Evolutionary conservation across 2,797 vertebrate genomes (phyloP).

Genomic region (Hemibagrus guttatus): DNA sequence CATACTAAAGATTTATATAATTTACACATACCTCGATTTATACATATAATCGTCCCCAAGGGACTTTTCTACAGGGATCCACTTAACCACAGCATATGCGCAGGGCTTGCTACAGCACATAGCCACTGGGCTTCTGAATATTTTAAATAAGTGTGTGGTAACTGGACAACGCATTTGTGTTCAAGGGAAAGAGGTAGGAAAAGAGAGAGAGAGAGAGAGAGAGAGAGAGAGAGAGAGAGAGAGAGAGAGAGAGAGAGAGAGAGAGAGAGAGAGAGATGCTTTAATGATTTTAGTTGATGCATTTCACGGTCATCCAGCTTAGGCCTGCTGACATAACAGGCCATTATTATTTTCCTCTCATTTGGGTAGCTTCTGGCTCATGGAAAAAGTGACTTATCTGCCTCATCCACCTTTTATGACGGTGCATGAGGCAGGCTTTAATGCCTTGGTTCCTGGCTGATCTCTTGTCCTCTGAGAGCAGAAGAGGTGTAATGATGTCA

Average conservation of each 20-base stretch:
- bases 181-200: not conserved
- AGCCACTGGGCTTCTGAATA: conserved; percentile 19
- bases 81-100: not conserved
- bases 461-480: conserved; percentile 46
- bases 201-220: conserved; percentile 24
- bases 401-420: conserved; percentile 61
- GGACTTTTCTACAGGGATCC: not conserved
- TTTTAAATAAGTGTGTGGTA: conserved; percentile 34
- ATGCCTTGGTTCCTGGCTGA: conserved; percentile 46
- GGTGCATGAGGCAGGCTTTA: conserved; percentile 57
- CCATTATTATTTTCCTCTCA: conserved; percentile 72
- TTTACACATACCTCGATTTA: not conserved
- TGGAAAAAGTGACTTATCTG: conserved; percentile 78
- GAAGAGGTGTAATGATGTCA: conserved; percentile 43
- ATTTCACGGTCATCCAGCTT: conserved; percentile 39
- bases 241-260: conserved; percentile 22
- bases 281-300: conserved; percentile 27
- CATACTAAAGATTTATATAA: not conserved
- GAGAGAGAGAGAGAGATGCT: conserved; percentile 16
- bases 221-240: conserved; percentile 24
- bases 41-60: not conserved
- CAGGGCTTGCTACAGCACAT: not conserved
- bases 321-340: conserved; percentile 64
- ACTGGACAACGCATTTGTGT: conserved; percentile 9
- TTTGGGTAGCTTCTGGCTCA: conserved; percentile 67